Base-by-base conservation (phyloP, 2,797 vertebrate species). In the Tenualosa ilisha region DNA sequence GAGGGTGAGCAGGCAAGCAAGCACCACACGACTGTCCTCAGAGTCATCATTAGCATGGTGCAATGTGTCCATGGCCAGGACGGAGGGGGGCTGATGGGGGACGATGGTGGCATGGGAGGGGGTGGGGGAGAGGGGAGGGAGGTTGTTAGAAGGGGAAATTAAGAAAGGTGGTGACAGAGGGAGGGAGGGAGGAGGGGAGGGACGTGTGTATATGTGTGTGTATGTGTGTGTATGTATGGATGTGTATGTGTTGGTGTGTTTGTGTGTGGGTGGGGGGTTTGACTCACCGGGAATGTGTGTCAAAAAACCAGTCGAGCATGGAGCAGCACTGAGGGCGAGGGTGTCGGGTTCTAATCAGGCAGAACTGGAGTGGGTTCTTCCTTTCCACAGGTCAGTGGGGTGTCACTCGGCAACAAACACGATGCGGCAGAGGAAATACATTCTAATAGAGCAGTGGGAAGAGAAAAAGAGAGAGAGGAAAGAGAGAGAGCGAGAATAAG, bases 11-110 rank as follows among this genome's bases (percentile, higher is more conserved):
- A 31, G 63, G 54, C 0, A 83, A 85, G 75, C 86, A 83, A 81
- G 82, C 65, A 87, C 86, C 49, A 82, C 85, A 84, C 65, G 84
- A 82, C 81, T 85, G 87, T 92, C 91, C 91, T 93, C 85, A 1
- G 86, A 92, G 92, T 93, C 91, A 87, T 94, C 91, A 92, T 95
- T 93, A 93, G 88, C 89, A 86, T 84, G 82, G 82, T 46, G 51
- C 86, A 83, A 88, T 86, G 88, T 81, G 89, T 85, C 85, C 37
- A 31, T 40, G 68, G 81, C 40, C 50, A 49, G 53, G 37, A 50
- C 37, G 37, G 68, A 43, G 37, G 68, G 17, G 17, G 68, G 81
- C 13, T 51, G 43, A 49, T 51, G 54, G 81, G 20, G n/a, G 72
- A 43, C 88, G 86, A 84, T 86, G 61, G 54, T 46, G 90, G 87